Evolutionary conservation across 2,797 vertebrate species (phyloP), one percentile per base, ranked within the genome.

Genomic region (Scomberomorus guttatus): DNA sequence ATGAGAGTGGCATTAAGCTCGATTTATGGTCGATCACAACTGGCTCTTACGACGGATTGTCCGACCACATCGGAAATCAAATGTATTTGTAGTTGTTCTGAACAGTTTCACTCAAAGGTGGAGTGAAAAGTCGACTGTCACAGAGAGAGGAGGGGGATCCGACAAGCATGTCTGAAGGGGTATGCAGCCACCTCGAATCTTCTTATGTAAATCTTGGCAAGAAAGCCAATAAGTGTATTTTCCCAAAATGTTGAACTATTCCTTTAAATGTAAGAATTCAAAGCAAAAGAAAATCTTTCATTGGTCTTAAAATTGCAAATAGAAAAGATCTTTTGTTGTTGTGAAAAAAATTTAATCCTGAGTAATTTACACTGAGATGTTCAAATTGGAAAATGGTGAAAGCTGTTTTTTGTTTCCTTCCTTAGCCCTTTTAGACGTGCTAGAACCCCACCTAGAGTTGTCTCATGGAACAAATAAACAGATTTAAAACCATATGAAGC

Each of bases 381-480:
- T 79, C 18, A 81, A 79, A 73, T 54, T 76, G 75, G 52, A 63
- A 86, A 61, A 69, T 74, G n/a, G 61, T 62, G 50, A 79, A 80
- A 57, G 48, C 52, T 22, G 18, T 29, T 74, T 83, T 32, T 42
- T 72, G 52, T 73, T 68, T 80, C 54, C 61, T 67, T 12, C 74
- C 61, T 60, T 81, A 50, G 24, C 39, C 56, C 42, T 61, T 13
- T 81, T 68, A 32, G 58, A 72, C n/a, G 4, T 48, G 42, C 15
- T 5, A 44, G 6, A 76, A 72, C 64, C 17, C 24, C 39, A 76
- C 29, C 34, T 65, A 20, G 61, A 48, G 46, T 65, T 46, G 25
- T 77, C 61, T 74, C 66, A 54, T 73, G 68, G 63, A 75, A 81
- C 57, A 60, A 80, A 73, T 58, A 80, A 86, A 82, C 39, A 58